Base-by-base conservation (phyloP, 2,113 vertebrate species). In the Felis chaus region DNA sequence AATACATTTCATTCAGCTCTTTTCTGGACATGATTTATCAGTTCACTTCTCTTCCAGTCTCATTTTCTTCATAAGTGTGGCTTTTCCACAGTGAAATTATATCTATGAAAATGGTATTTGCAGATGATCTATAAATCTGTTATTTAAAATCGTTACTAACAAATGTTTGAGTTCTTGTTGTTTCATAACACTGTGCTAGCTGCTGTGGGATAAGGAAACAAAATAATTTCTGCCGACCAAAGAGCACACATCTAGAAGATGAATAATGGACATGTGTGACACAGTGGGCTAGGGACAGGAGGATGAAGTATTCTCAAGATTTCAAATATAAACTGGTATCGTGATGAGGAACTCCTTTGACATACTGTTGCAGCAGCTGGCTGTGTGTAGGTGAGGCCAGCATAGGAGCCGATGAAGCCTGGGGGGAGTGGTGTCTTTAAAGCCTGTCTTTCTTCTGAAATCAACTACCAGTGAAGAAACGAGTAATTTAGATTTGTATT, bases 381-480 rank as follows among this genome's bases (percentile, higher is more conserved):
- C 33, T 19, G 0, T 53, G 23, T 50, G 33, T 23, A 41, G 21
- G 36, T 25, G 31, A 89, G 39, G 66, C 78, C 45, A 7, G 23
- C 29, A 1, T 41, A 33, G 41, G 31, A 84, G 29, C 25, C 50
- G 53, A 33, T 12, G 4, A 53, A 50, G 53, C 10, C 11, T 4
- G 23, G 5, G 11, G 48, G 18, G 4, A 10, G 23, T 4, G 5
- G 39, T 33, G 13, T 33, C 39, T 94, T 79, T 63, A 63, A 78
- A 39, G 80, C 39, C 79, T 83, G 53, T 41, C 63, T 88, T 94
- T 65, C 83, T 94, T 80, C 94, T 84, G 41, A 94, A 92, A 31
- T 55, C 21, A 96, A 4, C 53, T 80, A 1, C 41, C 79, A 39
- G 9, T 63, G 27, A 48, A 63, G 23, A 73, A 23, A 91, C 41